Percentiles rank a stretch among this genome's conserved stretches.
Evolutionary conservation across 2,113 vertebrate genomes (phyloP).

Genomic region (Microcebus jonahi): DNA sequence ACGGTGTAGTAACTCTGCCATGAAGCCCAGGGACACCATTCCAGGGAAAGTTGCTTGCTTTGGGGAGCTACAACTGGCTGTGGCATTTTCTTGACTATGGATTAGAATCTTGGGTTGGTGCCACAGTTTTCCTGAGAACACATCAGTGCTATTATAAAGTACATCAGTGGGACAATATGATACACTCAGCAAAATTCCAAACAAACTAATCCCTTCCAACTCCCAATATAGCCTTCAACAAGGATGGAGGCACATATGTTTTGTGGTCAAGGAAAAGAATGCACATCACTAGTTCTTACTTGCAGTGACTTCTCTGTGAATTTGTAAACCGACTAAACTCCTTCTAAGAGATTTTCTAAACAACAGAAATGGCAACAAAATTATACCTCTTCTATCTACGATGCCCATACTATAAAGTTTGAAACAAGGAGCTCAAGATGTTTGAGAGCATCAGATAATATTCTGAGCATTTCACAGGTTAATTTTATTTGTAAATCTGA

Average conservation of each 20-base stretch:
- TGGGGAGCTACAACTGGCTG: background rate
- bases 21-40: background rate
- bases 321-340: background rate
- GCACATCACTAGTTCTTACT: background rate
- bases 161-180: slow-evolving; percentile 14
- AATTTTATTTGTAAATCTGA: slow-evolving; percentile 36
- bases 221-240: background rate
- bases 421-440: background rate
- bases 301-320: background rate
- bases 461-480: background rate
- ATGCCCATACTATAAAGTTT: background rate
- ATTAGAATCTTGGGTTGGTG: background rate
- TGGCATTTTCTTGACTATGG: background rate
- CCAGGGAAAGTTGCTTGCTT: background rate
- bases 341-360: slow-evolving; percentile 10
- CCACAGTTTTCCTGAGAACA: slow-evolving; percentile 9
- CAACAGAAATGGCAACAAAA: background rate
- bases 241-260: background rate
- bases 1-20: background rate
- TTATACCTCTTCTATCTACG: background rate
- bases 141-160: background rate
- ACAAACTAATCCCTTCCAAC: background rate
- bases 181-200: slow-evolving; percentile 48
- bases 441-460: background rate
- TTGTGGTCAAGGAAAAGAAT: slow-evolving; percentile 29